Base-by-base conservation (phyloP, 2,113 vertebrate species). In the Heteronetta atricapilla region DNA sequence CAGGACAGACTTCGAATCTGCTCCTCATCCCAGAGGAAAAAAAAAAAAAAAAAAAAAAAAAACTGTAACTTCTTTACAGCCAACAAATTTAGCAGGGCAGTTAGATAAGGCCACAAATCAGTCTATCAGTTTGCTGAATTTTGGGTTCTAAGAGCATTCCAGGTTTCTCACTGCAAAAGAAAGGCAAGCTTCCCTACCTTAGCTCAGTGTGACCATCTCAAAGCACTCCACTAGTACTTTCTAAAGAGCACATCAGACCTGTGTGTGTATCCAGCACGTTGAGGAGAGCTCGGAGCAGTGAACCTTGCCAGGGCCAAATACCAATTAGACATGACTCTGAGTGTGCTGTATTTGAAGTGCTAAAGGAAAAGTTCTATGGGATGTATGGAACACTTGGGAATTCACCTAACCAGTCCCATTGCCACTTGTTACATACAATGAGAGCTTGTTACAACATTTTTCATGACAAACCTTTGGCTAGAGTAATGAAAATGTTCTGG, bases 391-490 rank as follows among this genome's bases (percentile, higher is more conserved):
- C 13, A 1, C 15, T 63, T 31, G 33, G 64, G 59, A 56, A 46
- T 76, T 79, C 59, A 42, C 36, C 40, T 31, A 0, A 13, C 8
- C 13, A 21, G 13, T 7, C 73, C 11, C 36, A 33, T 29, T 79
- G 22, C 17, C 26, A 4, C 3, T 23, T 90, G 80, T 90, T 79
- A 66, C 0, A 15, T 76, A 66, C 77, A 48, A n/a, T 31, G 38
- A 75, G 58, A 84, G 16, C 58, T 34, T 44, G 48, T 12, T 55
- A 34, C 69, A 92, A 40, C 34, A 4, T 56, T 92, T 62, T 74
- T 79, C 13, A 13, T 80, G 80, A 86, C 83, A 93, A 90, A 80
- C 36, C 40, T 67, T 93, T 95, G 94, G 91, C 89, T 87, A 36
- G 31, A 88, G 70, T 44, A 50, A 20, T 29, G 21, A 75, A 87